phyloP scores from a whole-genome alignment of 2,888 invertebrate genomes.

The Hirtodrosophila cameraria region DNA sequence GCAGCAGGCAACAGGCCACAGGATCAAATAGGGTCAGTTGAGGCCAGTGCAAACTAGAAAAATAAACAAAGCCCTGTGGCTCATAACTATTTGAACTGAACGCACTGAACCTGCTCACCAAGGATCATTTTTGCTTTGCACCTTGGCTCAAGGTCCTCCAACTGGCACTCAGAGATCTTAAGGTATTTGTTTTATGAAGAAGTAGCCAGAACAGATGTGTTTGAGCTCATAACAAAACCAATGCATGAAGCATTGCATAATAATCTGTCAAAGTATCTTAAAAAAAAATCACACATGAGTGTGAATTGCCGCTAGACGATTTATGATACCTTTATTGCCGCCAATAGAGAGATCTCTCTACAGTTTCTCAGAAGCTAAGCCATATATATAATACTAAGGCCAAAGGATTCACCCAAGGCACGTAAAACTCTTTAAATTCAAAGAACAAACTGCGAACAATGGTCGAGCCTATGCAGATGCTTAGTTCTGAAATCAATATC shows the following conservation, averaged over 20 bases:
- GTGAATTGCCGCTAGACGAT: conserved; percentile 57
- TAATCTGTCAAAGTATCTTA: conserved; percentile 37
- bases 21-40: conserved; percentile 62
- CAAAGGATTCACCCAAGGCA: conserved; percentile 49
- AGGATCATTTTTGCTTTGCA: conserved; percentile 31
- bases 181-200: conserved; percentile 51
- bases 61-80: conserved; percentile 48
- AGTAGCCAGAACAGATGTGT: conserved; percentile 65
- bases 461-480: conserved; percentile 55
- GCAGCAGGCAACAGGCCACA: conserved; percentile 43
- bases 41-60: conserved; percentile 44
- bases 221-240: conserved; percentile 5
- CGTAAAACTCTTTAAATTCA: conserved; percentile 37
- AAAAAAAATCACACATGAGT: conserved; percentile 57
- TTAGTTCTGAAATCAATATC: conserved; percentile 2
- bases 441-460: conserved; percentile 32
- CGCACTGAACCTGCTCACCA: conserved; percentile 65
- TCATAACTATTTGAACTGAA: conserved; percentile 11
- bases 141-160: conserved; percentile 17
- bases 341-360: conserved; percentile 25
- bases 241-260: conserved; percentile 48
- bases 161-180: conserved; percentile 9
- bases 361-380: conserved; percentile 35
- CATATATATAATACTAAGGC: conserved; percentile 34
- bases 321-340: conserved; percentile 55